Percentiles rank a stretch among this genome's conserved stretches.
These are phyloP conservation scores for Theonella swinhoei DNA, from an alignment of 37 sponge, comb jelly and placozoan species.

Conservation along the genomic window DNA sequence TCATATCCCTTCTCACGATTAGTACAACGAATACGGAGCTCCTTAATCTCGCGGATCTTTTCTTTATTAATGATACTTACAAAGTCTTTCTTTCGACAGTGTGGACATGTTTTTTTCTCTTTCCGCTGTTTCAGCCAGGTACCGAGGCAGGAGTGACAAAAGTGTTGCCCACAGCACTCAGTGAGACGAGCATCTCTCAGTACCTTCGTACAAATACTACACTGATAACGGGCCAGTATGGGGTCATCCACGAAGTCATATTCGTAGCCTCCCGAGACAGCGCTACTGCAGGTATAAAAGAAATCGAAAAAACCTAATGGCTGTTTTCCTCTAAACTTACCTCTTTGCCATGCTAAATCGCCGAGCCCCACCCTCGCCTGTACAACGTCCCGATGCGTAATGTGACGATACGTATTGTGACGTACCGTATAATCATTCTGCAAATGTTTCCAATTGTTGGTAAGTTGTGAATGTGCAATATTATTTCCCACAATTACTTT, in stretches of 20 bases:
- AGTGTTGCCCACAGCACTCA: constrained; percentile 14
- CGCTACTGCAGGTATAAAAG: no score
- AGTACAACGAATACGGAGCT: not conserved
- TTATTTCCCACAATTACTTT: no score
- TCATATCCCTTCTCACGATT: not conserved
- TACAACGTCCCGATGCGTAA: no score
- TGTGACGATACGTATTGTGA: not conserved
- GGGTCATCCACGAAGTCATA: not conserved
- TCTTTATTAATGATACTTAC: not conserved
- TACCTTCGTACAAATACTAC: constrained; percentile 3
- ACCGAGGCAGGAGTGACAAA: constrained; percentile 10
- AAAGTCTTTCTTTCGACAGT: constrained; percentile 2
- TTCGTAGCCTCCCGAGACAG: constrained; percentile 2
- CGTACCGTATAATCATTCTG: no score
- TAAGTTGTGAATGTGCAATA: no score
- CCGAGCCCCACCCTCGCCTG: not conserved
- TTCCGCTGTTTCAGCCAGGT: not conserved
- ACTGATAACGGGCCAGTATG: not conserved
- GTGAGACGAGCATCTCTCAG: constrained; percentile 6
- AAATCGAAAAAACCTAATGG: no score
- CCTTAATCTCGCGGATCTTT: not conserved
- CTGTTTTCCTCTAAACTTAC: no score
- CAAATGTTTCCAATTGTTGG: no score
- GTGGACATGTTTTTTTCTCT: constrained; percentile 8
- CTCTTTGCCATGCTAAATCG: not conserved